These are phyloP conservation scores for Baronia brevicornis DNA, from an alignment of 2,888 invertebrate genomes.

Conservation along the genomic window DNA sequence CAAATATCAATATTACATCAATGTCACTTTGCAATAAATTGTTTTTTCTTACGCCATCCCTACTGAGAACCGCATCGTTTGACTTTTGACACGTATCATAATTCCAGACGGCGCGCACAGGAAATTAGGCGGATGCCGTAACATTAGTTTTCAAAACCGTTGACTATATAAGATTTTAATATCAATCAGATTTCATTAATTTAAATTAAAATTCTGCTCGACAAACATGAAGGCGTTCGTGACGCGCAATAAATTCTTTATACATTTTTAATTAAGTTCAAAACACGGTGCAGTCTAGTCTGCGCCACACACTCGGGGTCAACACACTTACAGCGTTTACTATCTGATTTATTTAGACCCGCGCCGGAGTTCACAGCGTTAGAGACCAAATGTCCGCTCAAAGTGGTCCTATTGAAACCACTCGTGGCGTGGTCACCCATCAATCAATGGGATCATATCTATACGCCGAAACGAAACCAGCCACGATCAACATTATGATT, in stretches of 20 bases:
- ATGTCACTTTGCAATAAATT: too few species aligned
- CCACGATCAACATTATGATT: conserved; percentile 61
- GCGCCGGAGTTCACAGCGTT: conserved; percentile 6
- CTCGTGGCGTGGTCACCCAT: conserved; percentile 69
- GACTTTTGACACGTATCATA: conserved; percentile 8
- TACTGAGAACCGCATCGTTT: neutral
- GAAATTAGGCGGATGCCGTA: conserved; percentile 42
- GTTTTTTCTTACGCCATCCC: conserved; percentile 2
- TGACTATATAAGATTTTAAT: conserved; percentile 19
- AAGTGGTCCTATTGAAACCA: conserved; percentile 35
- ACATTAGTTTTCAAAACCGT: conserved; percentile 11
- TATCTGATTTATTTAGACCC: conserved; percentile 41
- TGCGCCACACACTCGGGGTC: conserved; percentile 50
- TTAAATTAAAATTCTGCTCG: conserved; percentile 39
- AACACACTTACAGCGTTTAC: conserved; percentile 54
- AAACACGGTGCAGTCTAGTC: conserved; percentile 56
- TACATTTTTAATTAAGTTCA: conserved; percentile 69
- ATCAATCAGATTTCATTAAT: conserved; percentile 20
- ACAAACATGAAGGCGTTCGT: conserved; percentile 52
- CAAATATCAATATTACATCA: too few species aligned
- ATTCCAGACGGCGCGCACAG: conserved; percentile 35
- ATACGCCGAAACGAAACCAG: conserved; percentile 54
- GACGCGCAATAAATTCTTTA: conserved; percentile 60
- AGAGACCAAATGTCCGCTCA: conserved; percentile 21
- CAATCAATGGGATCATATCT: conserved; percentile 74